Evolutionary conservation across 2,888 invertebrate species (phyloP), one percentile per base, ranked within the genome.

Genomic region (Hirtodrosophila alboralis): DNA sequence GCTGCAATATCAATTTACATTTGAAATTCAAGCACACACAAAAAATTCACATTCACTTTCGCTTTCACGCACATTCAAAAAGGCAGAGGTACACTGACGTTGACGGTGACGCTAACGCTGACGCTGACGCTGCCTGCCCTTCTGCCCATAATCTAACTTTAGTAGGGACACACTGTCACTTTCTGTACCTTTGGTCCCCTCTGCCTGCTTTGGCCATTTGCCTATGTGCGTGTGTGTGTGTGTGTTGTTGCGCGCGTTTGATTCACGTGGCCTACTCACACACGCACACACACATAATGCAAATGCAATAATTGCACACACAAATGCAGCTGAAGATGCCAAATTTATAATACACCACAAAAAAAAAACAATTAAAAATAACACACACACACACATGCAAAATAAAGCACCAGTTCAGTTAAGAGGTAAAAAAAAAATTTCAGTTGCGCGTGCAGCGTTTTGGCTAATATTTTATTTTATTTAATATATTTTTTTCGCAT

Each of bases 211-310:
- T 23, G 8, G 10, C 12, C 18, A 38, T 31, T 40, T 44, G 23
- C 33, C 33, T 14, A 21, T 40, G 16, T 40, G 36, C 53, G 23
- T 49, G 18, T 49, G 48, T 49, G 43, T 51, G 21, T 44, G 47
- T 14, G 45, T 65, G 34, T 66, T 84, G 78, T 77, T 81, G 78
- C 70, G 78, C 78, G 78, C 83, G 51, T 78, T 84, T 65, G 80
- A 63, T 83, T 79, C 79, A 79, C 79, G 79, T 79, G 79, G 86
- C 79, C 57, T 68, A 69, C 68, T 36, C 67, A 74, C 64, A 56
- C 59, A 47, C 57, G 23, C 53, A 33, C 18, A 30, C 43, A 49
- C 40, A 33, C 14, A 45, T 10, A 41, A 57, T 61, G 57, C 73
- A 57, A 57, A 66, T 73, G 67, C 69, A 61, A 49, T 49, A 56